phyloP scores from a whole-genome alignment of 2,113 vertebrate genomes.

The Ciconia boyciana region DNA sequence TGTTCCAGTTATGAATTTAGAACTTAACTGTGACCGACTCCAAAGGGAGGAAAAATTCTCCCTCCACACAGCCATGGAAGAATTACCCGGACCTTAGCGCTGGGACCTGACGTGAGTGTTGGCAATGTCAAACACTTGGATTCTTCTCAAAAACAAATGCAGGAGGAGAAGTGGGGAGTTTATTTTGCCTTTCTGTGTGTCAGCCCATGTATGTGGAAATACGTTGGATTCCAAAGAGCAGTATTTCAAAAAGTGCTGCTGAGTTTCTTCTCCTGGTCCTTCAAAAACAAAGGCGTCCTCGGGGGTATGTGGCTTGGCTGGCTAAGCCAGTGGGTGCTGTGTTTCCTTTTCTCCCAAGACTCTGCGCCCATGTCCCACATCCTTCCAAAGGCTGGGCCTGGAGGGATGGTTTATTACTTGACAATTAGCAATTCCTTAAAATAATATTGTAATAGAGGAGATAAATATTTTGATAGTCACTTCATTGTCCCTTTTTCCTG shows the following conservation, averaged over 20 bases:
- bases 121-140: neutral
- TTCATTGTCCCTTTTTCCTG: neutral
- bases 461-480: neutral
- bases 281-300: neutral
- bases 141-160: neutral
- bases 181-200: neutral
- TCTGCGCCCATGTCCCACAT: neutral
- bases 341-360: neutral
- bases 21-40: constrained; percentile 22
- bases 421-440: neutral
- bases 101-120: neutral
- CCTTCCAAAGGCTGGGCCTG: neutral
- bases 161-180: neutral
- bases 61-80: neutral
- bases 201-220: neutral
- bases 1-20: constrained; percentile 61
- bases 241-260: rapidly evolving
- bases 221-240: neutral
- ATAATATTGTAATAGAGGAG: neutral
- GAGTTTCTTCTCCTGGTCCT: neutral
- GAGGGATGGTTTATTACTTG: neutral
- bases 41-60: neutral
- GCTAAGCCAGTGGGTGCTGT: neutral
- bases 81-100: neutral
- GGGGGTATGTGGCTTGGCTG: neutral